Base-by-base conservation (phyloP, 1,140 invertebrate species). In the Pomacea maculata region DNA sequence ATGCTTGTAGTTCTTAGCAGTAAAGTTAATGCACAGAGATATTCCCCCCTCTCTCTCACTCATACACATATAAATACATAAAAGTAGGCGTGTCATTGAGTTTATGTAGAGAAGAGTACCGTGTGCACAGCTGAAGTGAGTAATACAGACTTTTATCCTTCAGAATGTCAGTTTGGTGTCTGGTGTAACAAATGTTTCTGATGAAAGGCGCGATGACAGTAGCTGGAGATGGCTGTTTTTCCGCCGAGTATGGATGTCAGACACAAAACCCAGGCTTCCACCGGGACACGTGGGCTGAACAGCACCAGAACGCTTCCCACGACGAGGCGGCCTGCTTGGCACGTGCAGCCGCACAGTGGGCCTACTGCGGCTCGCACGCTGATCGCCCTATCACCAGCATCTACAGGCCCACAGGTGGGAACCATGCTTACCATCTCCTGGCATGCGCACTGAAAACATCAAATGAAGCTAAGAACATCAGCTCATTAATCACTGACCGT, bases 141-240 rank as follows among this genome's bases (percentile, higher is more conserved):
- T 45, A 45, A 45, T 1, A 45, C 34, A 45, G 34, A 6, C 34
- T 45, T 45, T 45, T 1, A 45, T 45, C 34, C 34, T 45, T 4
- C 34, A 45, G 34, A 45, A 45, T 2, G 34, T 45, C 2, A 2
- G 1, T 45, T 45, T 45, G 6, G 2, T 45, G 34, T 45, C 0
- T 0, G 0, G 34, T 6, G 34, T 45, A 45, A 45, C 0, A 45
- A 65, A 45, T 45, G 34, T 45, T 45, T 45, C 34, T 61, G 11
- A 70, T 70, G 9, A 61, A 63, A 86, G 85, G 85, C 17, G 85
- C 85, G 34, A 84, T 83, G 83, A 86, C 85, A 17, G 68, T 86
- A 12, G 83, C 82, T 17, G 85, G 84, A 25, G 73, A 79, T 34
- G 85, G 85, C 5, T 86, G 85, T 63, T 86, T 72, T 68, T 82